phyloP scores from a whole-genome alignment of 2,797 vertebrate genomes.

The Linurgus olivaceus region DNA sequence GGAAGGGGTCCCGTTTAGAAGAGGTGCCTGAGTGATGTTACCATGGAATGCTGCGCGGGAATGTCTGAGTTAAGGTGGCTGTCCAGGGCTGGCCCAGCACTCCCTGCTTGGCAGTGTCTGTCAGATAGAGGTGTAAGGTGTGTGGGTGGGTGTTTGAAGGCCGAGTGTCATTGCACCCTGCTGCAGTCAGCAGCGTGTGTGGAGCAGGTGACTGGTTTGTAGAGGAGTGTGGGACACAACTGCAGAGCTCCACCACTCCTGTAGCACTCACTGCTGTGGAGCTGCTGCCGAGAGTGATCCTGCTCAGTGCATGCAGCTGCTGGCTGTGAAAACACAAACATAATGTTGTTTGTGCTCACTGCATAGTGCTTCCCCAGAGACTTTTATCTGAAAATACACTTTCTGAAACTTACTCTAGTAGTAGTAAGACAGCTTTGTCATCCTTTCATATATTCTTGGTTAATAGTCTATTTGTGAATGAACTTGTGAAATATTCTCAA shows the following conservation, averaged over 20 bases:
- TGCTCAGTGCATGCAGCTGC: background rate
- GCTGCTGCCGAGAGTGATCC: background rate
- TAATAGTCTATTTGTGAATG: background rate
- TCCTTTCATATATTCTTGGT: background rate
- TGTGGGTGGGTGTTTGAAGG: background rate
- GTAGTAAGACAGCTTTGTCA: background rate
- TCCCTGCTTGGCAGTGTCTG: background rate
- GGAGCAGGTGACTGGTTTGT: background rate
- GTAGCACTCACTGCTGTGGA: accelerated
- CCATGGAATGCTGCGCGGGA: background rate
- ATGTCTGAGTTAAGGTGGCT: background rate
- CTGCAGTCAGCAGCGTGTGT: accelerated
- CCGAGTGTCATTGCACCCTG: background rate
- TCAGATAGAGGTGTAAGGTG: background rate
- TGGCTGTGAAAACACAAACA: background rate
- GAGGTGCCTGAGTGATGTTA: background rate
- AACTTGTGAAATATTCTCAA: background rate
- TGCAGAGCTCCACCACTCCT: background rate
- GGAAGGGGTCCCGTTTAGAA: background rate
- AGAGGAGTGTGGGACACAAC: background rate
- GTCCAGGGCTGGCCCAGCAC: background rate
- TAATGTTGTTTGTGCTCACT: background rate
- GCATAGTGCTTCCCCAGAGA: background rate
- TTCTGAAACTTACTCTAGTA: background rate
- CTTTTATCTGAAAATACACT: background rate